Conservation (phyloP, 2,888 invertebrate genomes). For the Oasisia sp. region DNA sequence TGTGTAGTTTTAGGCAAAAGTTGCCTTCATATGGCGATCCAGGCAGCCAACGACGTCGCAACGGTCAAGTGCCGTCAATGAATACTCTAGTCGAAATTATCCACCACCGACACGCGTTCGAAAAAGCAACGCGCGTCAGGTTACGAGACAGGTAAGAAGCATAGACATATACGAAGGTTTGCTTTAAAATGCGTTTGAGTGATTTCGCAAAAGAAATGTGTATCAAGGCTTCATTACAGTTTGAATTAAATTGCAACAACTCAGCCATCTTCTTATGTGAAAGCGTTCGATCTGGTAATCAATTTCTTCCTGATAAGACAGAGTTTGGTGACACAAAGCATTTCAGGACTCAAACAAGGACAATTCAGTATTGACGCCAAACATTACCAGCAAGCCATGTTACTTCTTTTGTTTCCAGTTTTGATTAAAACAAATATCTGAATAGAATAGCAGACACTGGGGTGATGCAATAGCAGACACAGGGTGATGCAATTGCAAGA, state of each 20-base stretch:
- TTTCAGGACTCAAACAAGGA: no score
- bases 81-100: constrained; percentile 17
- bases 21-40: constrained; percentile 10
- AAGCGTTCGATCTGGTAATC: no score
- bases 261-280: neutral
- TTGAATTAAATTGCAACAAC: neutral
- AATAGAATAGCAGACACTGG: no score
- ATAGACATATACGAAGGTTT: neutral
- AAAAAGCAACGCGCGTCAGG: neutral
- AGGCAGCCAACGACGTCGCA: neutral
- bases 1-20: neutral
- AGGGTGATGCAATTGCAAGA: no score
- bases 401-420: no score
- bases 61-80: constrained; percentile 2
- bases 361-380: no score
- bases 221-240: neutral
- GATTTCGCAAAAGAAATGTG: neutral
- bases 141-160: neutral
- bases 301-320: no score
- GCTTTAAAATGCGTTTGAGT: neutral
- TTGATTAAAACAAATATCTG: no score
- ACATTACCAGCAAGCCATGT: no score
- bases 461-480: no score
- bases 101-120: neutral
- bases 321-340: no score